Percentiles rank a stretch among this genome's conserved stretches.
Conservation (phyloP, 2,113 vertebrate species). For the Ceyx cyanopectus region DNA sequence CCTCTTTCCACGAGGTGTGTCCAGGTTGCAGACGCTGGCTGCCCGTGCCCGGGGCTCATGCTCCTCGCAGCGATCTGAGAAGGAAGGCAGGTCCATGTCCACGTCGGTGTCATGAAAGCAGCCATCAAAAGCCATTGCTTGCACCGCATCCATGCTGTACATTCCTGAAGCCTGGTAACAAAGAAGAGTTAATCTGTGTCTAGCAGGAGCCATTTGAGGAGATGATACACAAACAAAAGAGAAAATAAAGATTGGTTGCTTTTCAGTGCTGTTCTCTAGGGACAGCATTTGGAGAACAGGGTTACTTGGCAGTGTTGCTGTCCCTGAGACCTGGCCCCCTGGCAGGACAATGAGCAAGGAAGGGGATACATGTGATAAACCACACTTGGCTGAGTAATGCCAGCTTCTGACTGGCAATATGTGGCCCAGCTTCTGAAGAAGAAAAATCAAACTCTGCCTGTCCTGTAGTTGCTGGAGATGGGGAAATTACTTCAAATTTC, state of each 20-base stretch:
- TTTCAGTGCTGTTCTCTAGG: background rate
- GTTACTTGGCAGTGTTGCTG: background rate
- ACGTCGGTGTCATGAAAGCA: conserved; percentile 83
- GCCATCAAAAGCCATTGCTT: conserved; percentile 89
- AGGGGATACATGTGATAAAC: background rate
- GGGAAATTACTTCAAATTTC: background rate
- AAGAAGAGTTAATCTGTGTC: background rate
- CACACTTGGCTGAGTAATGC: background rate
- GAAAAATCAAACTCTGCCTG: background rate
- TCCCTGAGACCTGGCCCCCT: background rate
- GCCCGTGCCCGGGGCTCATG: conserved; percentile 50
- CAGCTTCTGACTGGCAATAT: background rate
- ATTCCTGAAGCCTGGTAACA: conserved; percentile 79
- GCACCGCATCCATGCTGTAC: conserved; percentile 79
- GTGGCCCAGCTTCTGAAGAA: background rate
- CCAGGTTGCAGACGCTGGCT: conserved; percentile 37
- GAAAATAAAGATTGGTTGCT: background rate
- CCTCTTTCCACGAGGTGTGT: conserved; percentile 73
- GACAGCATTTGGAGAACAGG: background rate
- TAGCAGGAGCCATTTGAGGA: background rate
- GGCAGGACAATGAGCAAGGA: background rate
- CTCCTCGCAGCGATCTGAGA: conserved; percentile 69
- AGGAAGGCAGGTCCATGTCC: conserved; percentile 75
- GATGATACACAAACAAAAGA: background rate
- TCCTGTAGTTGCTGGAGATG: background rate